A percentile compares a stretch with the other conserved stretches of the same genome.
These are phyloP conservation scores for Trypoxylus dichotomus DNA, from an alignment of 1,140 invertebrate species.

Conservation along the genomic window DNA sequence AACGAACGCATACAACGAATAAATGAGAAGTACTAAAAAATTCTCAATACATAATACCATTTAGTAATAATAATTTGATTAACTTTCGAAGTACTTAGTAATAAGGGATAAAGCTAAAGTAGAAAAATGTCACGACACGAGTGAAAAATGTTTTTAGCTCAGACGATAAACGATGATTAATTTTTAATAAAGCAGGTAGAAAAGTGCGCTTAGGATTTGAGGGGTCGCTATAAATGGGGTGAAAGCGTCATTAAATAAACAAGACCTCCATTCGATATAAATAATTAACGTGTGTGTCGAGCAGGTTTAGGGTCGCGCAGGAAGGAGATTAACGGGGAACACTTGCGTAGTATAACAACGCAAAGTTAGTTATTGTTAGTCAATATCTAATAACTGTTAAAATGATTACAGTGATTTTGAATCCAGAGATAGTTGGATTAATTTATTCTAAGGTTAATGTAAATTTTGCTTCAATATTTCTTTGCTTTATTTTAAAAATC, in stretches of 20 bases:
- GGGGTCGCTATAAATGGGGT: slow-evolving; percentile 23
- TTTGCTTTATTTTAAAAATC: no score
- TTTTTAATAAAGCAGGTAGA: slow-evolving; percentile 18
- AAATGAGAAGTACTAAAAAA: no score
- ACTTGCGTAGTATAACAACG: not conserved
- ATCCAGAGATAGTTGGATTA: no score
- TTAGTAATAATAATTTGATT: no score
- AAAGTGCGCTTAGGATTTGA: not conserved
- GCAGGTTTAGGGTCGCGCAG: slow-evolving; percentile 10
- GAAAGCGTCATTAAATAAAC: slow-evolving; percentile 34
- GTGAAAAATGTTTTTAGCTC: slow-evolving; percentile 22
- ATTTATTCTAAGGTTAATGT: no score
- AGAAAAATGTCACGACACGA: not conserved
- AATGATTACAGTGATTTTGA: no score
- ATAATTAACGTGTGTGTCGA: slow-evolving; percentile 28
- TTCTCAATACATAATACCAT: no score
- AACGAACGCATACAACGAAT: no score
- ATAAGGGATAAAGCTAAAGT: no score
- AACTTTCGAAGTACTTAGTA: no score
- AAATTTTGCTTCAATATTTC: no score
- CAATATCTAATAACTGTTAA: no score
- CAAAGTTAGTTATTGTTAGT: not conserved
- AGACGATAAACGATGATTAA: slow-evolving; percentile 3
- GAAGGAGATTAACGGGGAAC: not conserved
- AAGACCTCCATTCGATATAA: slow-evolving; percentile 26